A percentile compares a stretch with the other conserved stretches of the same genome.
Conservation (phyloP, 1,140 invertebrate genomes). For the Andricus grossulariae region DNA sequence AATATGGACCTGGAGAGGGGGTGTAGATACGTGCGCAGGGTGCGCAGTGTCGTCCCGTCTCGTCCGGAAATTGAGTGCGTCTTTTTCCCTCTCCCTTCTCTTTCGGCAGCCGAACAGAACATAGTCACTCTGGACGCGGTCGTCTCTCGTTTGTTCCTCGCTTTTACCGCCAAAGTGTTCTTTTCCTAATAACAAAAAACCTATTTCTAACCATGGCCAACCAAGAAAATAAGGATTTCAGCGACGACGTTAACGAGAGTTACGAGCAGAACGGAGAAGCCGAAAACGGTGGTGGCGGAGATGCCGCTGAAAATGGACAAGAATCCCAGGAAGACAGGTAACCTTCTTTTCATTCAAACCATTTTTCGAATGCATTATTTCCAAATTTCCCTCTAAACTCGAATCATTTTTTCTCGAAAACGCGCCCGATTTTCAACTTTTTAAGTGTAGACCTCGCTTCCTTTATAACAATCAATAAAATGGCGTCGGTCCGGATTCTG, state of each 20-base stretch:
- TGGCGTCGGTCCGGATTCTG: conserved; percentile 10
- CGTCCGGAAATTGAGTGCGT: conserved; percentile 10
- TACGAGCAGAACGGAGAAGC: conserved; percentile 74
- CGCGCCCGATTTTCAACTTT: background rate
- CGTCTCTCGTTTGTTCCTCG: background rate
- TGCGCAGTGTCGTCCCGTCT: conserved; percentile 25
- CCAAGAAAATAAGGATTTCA: conserved; percentile 74
- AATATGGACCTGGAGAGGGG: background rate
- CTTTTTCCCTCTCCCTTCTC: conserved; percentile 50
- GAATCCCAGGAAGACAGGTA: conserved; percentile 75
- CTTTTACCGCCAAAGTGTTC: conserved; percentile 15
- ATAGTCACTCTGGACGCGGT: conserved; percentile 52
- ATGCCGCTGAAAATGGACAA: conserved; percentile 70
- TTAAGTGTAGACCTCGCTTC: background rate
- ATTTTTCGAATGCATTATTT: background rate
- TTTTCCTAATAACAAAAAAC: conserved; percentile 32
- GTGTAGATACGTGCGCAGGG: background rate
- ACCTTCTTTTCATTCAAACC: conserved; percentile 43
- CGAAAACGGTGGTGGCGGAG: conserved; percentile 65
- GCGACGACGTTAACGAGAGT: conserved; percentile 72
- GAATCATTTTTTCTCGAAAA: background rate
- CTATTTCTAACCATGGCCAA: conserved; percentile 65
- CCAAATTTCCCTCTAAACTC: background rate
- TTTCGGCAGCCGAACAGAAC: conserved; percentile 60
- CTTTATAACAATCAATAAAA: conserved; percentile 29